These are phyloP conservation scores for Hydropotes inermis DNA, from an alignment of 2,113 vertebrate genomes.

Conservation along the genomic window DNA sequence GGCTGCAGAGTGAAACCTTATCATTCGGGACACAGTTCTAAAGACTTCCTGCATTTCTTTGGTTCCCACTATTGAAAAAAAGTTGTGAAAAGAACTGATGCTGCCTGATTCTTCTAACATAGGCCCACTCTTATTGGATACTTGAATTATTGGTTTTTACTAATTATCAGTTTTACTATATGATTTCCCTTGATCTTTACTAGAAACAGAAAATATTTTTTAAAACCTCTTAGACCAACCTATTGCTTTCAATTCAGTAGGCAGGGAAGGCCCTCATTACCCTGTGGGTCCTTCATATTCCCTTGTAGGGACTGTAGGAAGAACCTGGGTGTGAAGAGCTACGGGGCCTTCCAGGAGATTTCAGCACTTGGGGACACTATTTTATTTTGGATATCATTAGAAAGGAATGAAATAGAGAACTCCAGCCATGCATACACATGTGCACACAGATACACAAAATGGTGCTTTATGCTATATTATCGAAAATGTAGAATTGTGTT, in stretches of 20 bases:
- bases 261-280: background rate
- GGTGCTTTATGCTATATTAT: background rate
- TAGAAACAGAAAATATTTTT: background rate
- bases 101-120: slow-evolving; percentile 32
- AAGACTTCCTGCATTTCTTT: slow-evolving; percentile 76
- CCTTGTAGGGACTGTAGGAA: background rate
- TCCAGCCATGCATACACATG: background rate
- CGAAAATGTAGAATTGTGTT: background rate
- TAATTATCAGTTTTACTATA: background rate
- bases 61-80: slow-evolving; percentile 58
- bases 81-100: slow-evolving; percentile 60
- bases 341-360: background rate
- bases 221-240: background rate
- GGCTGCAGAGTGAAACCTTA: slow-evolving; percentile 64
- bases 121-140: background rate
- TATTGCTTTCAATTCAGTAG: background rate
- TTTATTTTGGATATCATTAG: background rate
- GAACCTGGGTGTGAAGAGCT: background rate
- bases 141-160: background rate
- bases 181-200: slow-evolving; percentile 42
- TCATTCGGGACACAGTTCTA: slow-evolving; percentile 62
- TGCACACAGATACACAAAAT: background rate
- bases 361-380: background rate
- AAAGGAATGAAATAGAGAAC: background rate
- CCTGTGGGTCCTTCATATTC: background rate